Percentiles rank a stretch among this genome's conserved stretches.
These are phyloP conservation scores for Noctua janthe DNA, from an alignment of 2,888 invertebrate genomes.

Conservation along the genomic window DNA sequence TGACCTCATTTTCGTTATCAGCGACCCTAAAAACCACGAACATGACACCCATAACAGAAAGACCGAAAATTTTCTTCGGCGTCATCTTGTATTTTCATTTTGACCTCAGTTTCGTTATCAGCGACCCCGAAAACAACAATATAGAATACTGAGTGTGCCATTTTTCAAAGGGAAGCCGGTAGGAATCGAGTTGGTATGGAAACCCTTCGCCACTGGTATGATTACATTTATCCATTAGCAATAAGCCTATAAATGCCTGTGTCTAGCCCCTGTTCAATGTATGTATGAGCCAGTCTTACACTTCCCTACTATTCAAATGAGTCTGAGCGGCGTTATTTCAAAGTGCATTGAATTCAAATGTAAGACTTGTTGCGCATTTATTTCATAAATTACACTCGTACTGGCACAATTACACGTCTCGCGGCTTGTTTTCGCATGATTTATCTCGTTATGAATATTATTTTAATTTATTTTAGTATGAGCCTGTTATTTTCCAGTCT, in stretches of 20 bases:
- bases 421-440: constrained; percentile 37
- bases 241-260: not conserved
- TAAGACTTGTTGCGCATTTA: constrained; percentile 61
- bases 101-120: too few relatives aligned
- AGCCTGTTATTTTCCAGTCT: not conserved
- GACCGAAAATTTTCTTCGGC: too few relatives aligned
- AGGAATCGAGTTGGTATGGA: too few relatives aligned
- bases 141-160: too few relatives aligned
- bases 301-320: constrained; percentile 37
- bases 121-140: too few relatives aligned
- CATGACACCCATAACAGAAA: too few relatives aligned
- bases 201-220: too few relatives aligned
- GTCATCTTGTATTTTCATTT: too few relatives aligned
- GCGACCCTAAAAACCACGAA: too few relatives aligned
- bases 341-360: constrained; percentile 64
- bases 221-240: not conserved
- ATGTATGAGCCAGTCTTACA: constrained; percentile 15
- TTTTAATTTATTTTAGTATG: constrained; percentile 12
- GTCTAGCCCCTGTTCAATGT: constrained; percentile 2
- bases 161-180: too few relatives aligned
- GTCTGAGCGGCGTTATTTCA: constrained; percentile 49
- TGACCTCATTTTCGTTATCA: too few relatives aligned
- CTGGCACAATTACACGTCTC: constrained; percentile 48
- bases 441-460: constrained; percentile 25
- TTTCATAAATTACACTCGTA: constrained; percentile 46